These are phyloP conservation scores for Eustalomyia histrio DNA, from an alignment of 2,888 invertebrate genomes.

Conservation along the genomic window DNA sequence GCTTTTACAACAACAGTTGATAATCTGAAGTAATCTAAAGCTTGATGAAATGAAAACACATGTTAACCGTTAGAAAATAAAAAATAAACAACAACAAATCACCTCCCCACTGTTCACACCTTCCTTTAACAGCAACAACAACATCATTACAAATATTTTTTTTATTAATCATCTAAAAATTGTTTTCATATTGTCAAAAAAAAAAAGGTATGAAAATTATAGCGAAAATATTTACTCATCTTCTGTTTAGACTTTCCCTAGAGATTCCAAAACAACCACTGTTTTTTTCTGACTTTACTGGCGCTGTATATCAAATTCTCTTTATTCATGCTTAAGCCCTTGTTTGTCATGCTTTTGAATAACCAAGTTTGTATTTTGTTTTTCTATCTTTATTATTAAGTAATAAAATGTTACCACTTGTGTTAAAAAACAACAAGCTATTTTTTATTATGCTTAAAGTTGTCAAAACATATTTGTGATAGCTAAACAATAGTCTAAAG, in stretches of 20 bases:
- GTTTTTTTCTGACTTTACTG: not conserved
- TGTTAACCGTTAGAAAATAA: conserved; percentile 56
- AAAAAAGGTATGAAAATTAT: conserved; percentile 38
- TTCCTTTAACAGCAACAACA: conserved; percentile 30
- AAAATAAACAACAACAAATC: conserved; percentile 31
- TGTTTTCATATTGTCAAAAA: conserved; percentile 51
- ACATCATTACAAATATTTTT: conserved; percentile 18
- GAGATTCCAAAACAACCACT: conserved; percentile 51
- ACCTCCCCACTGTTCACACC: conserved; percentile 60
- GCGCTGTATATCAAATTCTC: not conserved
- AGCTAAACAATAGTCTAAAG: conserved; percentile 23
- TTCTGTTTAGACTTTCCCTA: conserved; percentile 39
- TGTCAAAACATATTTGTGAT: conserved; percentile 77
- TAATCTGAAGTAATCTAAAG: conserved; percentile 58
- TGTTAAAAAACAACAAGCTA: conserved; percentile 69
- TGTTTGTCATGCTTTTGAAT: conserved; percentile 15
- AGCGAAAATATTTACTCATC: conserved; percentile 54
- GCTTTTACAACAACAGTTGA: conserved; percentile 28
- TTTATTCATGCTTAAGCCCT: conserved; percentile 39
- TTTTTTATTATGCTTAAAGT: conserved; percentile 75
- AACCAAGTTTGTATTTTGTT: not conserved
- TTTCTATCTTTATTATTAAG: conserved; percentile 75
- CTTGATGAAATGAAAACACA: conserved; percentile 59
- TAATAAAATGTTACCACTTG: conserved; percentile 79
- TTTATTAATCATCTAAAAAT: conserved; percentile 63